Evolutionary conservation across 1,140 invertebrate species (phyloP).

Genomic region (Nylanderia fulva): DNA sequence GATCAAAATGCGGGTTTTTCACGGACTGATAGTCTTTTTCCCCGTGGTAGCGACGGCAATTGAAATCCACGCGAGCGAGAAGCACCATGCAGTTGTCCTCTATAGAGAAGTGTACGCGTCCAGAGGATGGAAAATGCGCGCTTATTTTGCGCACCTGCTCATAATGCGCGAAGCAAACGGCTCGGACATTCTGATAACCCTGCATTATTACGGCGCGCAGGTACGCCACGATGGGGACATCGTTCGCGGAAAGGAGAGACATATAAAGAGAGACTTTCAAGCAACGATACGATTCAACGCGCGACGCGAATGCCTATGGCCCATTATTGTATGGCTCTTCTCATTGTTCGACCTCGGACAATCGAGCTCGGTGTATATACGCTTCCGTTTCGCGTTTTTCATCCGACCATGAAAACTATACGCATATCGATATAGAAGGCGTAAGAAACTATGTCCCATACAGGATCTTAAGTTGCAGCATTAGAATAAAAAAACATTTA

Average conservation of each 20-base stretch:
- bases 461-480: neutral
- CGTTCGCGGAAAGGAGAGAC: neutral
- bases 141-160: constrained; percentile 20
- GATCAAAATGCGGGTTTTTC: constrained; percentile 28
- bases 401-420: neutral
- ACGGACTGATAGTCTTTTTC: no score
- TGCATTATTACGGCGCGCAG: constrained; percentile 49
- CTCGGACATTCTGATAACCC: constrained; percentile 63
- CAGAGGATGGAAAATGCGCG: constrained; percentile 1
- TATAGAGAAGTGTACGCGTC: neutral
- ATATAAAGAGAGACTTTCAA: constrained; percentile 36
- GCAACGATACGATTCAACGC: constrained; percentile 52
- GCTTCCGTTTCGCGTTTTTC: constrained; percentile 38
- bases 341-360: constrained; percentile 40
- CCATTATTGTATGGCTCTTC: constrained; percentile 24
- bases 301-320: constrained; percentile 1
- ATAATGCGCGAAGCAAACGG: constrained; percentile 57
- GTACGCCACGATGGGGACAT: neutral
- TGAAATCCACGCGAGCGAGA: neutral
- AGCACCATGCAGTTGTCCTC: neutral
- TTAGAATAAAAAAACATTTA: constrained; percentile 20
- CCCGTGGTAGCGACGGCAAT: neutral
- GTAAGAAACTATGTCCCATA: constrained; percentile 9
- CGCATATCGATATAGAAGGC: neutral
- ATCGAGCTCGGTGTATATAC: constrained; percentile 19